Conservation (phyloP, 2,888 invertebrate species). For the Leptopilina myrica region DNA sequence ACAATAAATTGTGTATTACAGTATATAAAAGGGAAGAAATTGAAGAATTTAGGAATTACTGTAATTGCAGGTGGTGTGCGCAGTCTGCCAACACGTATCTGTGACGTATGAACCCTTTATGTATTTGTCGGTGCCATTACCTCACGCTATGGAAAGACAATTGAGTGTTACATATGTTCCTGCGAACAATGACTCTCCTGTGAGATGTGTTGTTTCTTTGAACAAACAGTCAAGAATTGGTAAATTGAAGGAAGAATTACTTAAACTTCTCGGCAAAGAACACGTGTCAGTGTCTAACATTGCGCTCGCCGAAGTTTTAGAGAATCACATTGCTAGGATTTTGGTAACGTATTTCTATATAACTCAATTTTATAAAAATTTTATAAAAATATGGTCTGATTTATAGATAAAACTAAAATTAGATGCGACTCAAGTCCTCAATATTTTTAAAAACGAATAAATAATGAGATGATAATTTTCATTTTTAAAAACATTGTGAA, state of each 20-base stretch:
- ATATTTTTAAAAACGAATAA: too few relatives aligned
- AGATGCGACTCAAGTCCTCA: too few relatives aligned
- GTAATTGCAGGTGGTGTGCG: slow-evolving; percentile 79
- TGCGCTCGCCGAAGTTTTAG: slow-evolving; percentile 80
- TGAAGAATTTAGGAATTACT: too few relatives aligned
- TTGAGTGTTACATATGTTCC: slow-evolving; percentile 79
- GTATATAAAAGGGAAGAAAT: too few relatives aligned
- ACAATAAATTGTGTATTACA: slow-evolving; percentile 33
- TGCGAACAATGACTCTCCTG: slow-evolving; percentile 74
- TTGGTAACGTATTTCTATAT: slow-evolving; percentile 75
- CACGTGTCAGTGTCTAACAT: slow-evolving; percentile 72
- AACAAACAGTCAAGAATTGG: slow-evolving; percentile 79
- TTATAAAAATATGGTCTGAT: too few relatives aligned
- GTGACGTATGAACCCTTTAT: slow-evolving; percentile 83
- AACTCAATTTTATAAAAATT: background rate
- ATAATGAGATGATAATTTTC: too few relatives aligned
- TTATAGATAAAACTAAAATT: too few relatives aligned
- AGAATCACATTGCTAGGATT: slow-evolving; percentile 80
- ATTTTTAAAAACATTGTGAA: too few relatives aligned
- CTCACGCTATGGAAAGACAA: slow-evolving; percentile 81
- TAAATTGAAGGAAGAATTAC: slow-evolving; percentile 78
- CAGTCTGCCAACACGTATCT: slow-evolving; percentile 80
- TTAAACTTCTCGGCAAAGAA: slow-evolving; percentile 74
- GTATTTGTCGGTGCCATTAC: slow-evolving; percentile 83
- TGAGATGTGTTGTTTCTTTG: slow-evolving; percentile 78